Base-by-base conservation (phyloP, 2,113 vertebrate genomes). In the Brachionichthys hirsutus region DNA sequence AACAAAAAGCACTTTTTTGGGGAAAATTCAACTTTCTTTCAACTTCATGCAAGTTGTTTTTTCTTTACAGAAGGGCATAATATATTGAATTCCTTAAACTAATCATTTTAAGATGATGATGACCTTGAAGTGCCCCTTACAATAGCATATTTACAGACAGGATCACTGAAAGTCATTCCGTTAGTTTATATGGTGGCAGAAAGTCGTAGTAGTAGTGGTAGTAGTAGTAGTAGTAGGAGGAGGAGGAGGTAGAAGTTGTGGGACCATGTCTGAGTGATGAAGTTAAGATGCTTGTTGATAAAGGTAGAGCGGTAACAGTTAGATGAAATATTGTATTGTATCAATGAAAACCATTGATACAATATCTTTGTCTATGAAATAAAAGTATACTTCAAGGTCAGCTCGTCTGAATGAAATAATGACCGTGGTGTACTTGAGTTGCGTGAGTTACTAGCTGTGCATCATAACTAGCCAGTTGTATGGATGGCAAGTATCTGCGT, bases 381-480 rank as follows among this genome's bases (percentile, higher is more conserved):
- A 30, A 30, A 30, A 30, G 4, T 30, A 30, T 3, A 30, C 8
- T 30, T 30, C 8, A 30, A 30, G 24, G 8, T 3, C 5, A 30
- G 24, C 4, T 30, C 24, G 8, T 2, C 24, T 30, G 8, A 30
- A 8, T 30, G 24, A 8, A 30, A 30, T 30, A 30, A 30, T 30
- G 24, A 30, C 24, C 24, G 1, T 1, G 54, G 58, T 67, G 30
- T 20, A 16, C 24, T 12, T 40, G 19, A 58, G 4, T 70, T 62
- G 59, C 12, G 22, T 84, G 66, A 62, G 51, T 20, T 45, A 12
- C 40, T 9, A n/a, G 55, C 47, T 42, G 22, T 64, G 62, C 66
- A 69, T 73, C 65, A 50, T 36, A 19, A 9, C 3, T 81, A 70
- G 77, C 51, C 90, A 92, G 89, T 88, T 90, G 87, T 87, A 77